A percentile compares a stretch with the other conserved stretches of the same genome.
These are phyloP conservation scores for Calosoma granatense DNA, from an alignment of 1,140 invertebrate genomes.

Conservation along the genomic window DNA sequence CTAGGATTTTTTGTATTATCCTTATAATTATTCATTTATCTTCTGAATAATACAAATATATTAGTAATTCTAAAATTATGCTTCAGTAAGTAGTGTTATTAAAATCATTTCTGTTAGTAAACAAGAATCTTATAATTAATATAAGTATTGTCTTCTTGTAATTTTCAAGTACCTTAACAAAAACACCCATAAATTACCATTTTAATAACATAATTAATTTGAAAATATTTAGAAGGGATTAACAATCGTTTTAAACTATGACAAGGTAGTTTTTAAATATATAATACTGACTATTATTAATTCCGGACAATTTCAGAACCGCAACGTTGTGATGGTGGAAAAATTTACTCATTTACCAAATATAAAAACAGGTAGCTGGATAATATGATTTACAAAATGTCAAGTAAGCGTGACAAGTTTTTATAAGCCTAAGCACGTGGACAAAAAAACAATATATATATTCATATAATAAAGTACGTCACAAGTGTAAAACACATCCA, in stretches of 20 bases:
- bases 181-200: too few relatives aligned
- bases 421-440: neutral
- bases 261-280: neutral
- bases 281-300: neutral
- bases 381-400: constrained; percentile 2
- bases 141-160: too few relatives aligned
- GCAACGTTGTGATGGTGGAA: neutral
- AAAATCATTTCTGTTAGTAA: too few relatives aligned
- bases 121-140: too few relatives aligned
- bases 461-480: too few relatives aligned
- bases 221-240: neutral
- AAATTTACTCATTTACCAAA: neutral
- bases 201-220: neutral
- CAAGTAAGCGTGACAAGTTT: neutral
- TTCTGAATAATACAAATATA: too few relatives aligned
- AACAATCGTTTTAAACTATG: neutral
- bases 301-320: neutral
- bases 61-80: too few relatives aligned
- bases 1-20: too few relatives aligned
- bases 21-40: too few relatives aligned
- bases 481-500: too few relatives aligned
- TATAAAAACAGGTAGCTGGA: neutral
- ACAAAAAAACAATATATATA: neutral
- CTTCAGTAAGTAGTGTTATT: too few relatives aligned
- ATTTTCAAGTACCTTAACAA: too few relatives aligned